Percentiles rank a stretch among this genome's conserved stretches.
These are phyloP conservation scores for Nasonia vitripennis DNA, from an alignment of 1,140 invertebrate species.

Conservation along the genomic window DNA sequence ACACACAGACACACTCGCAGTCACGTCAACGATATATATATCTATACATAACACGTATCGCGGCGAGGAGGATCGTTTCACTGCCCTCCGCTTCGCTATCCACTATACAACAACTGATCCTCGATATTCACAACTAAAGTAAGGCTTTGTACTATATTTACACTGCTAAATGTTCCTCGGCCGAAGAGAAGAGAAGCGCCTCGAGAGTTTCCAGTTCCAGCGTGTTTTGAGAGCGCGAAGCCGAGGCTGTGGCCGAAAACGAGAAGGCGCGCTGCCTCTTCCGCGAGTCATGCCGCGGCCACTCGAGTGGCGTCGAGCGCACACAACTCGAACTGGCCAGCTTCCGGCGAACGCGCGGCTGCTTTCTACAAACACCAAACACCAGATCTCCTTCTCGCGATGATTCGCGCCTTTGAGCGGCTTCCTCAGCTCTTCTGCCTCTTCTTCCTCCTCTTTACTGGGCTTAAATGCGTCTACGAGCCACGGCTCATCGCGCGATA, in stretches of 20 bases:
- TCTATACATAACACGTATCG: constrained; percentile 27
- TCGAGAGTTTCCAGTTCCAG: no score
- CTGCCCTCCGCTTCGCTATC: not conserved
- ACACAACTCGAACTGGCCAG: not conserved
- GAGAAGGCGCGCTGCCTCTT: no score
- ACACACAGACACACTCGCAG: constrained; percentile 1
- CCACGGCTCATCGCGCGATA: not conserved
- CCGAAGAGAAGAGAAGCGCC: not conserved
- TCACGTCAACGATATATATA: constrained; percentile 43
- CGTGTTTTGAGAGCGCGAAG: no score
- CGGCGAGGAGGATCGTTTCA: no score
- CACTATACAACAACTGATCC: constrained; percentile 34
- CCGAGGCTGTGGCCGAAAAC: no score
- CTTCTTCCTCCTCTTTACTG: not conserved
- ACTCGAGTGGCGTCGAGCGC: constrained; percentile 20
- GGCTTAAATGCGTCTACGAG: not conserved
- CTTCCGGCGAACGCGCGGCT: constrained; percentile 10
- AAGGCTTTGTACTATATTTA: constrained; percentile 44
- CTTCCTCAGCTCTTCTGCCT: no score
- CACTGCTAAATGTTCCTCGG: not conserved
- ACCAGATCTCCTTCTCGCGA: not conserved
- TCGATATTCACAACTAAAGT: constrained; percentile 34
- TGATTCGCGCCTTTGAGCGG: constrained; percentile 12
- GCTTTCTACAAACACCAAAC: constrained; percentile 22
- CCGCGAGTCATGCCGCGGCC: not conserved